Percentiles rank a stretch among this genome's conserved stretches.
Conservation (phyloP, 2,888 invertebrate genomes). For the Empis livida region DNA sequence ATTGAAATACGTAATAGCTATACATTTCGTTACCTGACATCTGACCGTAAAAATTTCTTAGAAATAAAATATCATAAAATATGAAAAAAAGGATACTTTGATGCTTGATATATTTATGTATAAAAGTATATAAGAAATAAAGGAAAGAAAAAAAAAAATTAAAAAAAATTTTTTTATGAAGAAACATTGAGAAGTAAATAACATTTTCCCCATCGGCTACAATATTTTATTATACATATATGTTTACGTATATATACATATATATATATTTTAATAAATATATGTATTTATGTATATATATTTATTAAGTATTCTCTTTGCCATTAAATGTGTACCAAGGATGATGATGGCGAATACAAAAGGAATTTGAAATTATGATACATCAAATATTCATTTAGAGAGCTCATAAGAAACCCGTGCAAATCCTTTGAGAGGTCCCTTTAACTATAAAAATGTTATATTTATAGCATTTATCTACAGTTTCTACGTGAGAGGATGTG, state of each 20-base stretch:
- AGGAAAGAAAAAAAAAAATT: not conserved
- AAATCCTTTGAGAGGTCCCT: not conserved
- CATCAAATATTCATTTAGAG: not conserved
- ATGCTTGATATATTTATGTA: no score
- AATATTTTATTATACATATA: not conserved
- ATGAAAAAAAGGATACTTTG: not conserved
- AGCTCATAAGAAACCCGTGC: not conserved
- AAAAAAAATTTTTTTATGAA: not conserved
- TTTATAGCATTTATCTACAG: not conserved
- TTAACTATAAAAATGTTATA: not conserved
- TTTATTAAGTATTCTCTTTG: no score
- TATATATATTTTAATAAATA: not conserved
- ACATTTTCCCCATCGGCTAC: no score
- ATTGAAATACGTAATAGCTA: no score
- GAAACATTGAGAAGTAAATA: no score
- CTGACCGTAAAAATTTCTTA: no score
- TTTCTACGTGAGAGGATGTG: no score
- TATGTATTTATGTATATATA: not conserved
- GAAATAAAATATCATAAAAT: not conserved
- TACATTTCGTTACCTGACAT: no score
- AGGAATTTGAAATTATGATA: not conserved
- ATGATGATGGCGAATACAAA: not conserved
- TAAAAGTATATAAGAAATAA: not conserved
- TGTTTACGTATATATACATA: not conserved
- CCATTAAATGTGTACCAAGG: not conserved